A percentile compares a stretch with the other conserved stretches of the same genome.
Conservation (phyloP, 1,140 invertebrate genomes). For the Cydia fagiglandana region DNA sequence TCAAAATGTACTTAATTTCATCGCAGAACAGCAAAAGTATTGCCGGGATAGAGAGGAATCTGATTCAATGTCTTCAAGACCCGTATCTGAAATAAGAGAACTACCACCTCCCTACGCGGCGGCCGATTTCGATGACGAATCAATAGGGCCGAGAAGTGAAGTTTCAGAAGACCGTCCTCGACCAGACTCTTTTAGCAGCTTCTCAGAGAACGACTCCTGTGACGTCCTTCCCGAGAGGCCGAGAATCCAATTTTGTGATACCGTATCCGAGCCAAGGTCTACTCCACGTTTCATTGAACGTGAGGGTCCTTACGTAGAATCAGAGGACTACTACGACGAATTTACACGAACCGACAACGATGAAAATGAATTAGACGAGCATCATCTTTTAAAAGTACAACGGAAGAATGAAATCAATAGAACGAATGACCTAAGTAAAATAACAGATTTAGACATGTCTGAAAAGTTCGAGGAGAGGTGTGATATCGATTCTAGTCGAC, state of each 20-base stretch:
- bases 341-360: constrained; percentile 63
- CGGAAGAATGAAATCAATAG: constrained; percentile 78
- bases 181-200: constrained; percentile 73
- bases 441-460: constrained; percentile 46
- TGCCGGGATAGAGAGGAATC: constrained; percentile 80
- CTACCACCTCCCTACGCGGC: constrained; percentile 73
- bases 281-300: constrained; percentile 71
- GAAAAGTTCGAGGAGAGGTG: constrained; percentile 54
- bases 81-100: constrained; percentile 76
- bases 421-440: constrained; percentile 60
- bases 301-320: constrained; percentile 71
- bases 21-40: constrained; percentile 88
- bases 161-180: constrained; percentile 70
- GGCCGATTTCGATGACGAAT: constrained; percentile 73
- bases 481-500: constrained; percentile 66
- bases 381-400: constrained; percentile 72
- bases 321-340: constrained; percentile 66
- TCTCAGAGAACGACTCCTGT: constrained; percentile 72
- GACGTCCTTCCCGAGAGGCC: constrained; percentile 58
- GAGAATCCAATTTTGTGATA: constrained; percentile 60
- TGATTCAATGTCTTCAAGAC: constrained; percentile 78
- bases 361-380: constrained; percentile 73
- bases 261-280: constrained; percentile 66
- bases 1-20: constrained; percentile 86
- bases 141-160: constrained; percentile 71